phyloP scores from a whole-genome alignment of 2,888 invertebrate genomes.

The Ctenicera cuprea region DNA sequence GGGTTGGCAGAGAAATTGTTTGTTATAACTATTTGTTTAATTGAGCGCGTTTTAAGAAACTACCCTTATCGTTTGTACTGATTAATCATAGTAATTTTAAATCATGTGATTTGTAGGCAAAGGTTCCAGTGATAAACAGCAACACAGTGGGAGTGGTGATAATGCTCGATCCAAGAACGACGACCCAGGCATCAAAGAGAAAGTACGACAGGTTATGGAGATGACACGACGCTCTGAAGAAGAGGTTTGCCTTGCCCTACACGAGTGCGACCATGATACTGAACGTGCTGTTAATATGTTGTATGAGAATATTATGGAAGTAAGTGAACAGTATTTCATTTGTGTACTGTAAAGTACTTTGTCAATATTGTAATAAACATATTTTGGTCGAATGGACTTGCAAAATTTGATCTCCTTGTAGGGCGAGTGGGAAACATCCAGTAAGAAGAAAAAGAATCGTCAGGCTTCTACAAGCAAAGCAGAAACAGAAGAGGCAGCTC shows the following conservation, averaged over 20 bases:
- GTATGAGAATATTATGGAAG: slow-evolving; percentile 80
- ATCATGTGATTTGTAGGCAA: too few species aligned
- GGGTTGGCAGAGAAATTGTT: too few species aligned
- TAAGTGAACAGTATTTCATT: too few species aligned
- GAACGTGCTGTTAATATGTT: slow-evolving; percentile 88
- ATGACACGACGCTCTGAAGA: slow-evolving; percentile 93
- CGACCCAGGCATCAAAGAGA: slow-evolving; percentile 78
- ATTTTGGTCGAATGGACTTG: too few species aligned
- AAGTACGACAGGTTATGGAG: slow-evolving; percentile 91
- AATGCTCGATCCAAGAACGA: slow-evolving; percentile 70
- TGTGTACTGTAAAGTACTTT: too few species aligned
- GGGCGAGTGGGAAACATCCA: slow-evolving; percentile 89
- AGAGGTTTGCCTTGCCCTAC: slow-evolving; percentile 93
- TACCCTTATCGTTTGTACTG: too few species aligned
- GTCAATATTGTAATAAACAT: too few species aligned
- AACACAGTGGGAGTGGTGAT: slow-evolving; percentile 64
- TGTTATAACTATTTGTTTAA: too few species aligned
- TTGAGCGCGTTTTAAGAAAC: too few species aligned
- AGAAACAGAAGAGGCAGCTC: slow-evolving; percentile 47
- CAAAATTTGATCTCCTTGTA: slow-evolving; percentile 65
- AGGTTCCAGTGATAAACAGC: slow-evolving; percentile 67
- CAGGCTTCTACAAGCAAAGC: slow-evolving; percentile 74
- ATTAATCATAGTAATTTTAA: too few species aligned
- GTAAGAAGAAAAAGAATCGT: slow-evolving; percentile 91
- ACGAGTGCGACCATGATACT: slow-evolving; percentile 94